Base-by-base conservation (phyloP, 2,113 vertebrate genomes). In the Benitochromis conjunctus region DNA sequence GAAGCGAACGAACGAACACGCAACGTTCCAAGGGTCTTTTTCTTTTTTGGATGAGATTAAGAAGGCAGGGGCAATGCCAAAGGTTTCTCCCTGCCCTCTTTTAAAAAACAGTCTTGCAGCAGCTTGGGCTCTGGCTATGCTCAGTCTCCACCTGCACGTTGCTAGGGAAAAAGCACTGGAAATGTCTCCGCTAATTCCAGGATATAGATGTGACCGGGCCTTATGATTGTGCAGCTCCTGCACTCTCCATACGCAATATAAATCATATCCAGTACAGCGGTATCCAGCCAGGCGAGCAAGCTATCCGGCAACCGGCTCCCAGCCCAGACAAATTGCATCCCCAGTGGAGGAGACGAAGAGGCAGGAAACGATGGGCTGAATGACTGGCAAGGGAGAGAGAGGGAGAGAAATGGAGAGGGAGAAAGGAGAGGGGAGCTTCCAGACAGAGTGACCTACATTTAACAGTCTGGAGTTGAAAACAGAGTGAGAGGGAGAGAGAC, bases 381-480 rank as follows among this genome's bases (percentile, higher is more conserved):
- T 81, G 91, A 74, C 82, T 58, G 76, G 79, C 69, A 82, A 81
- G 82, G 80, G 88, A 88, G 88, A 82, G 78, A 82, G 76, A 74
- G 60, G 56, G 82, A 81, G 85, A 74, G 79, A 82, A 60, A 64
- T 51, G 55, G 82, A 83, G 76, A 60, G 55, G 71, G 85, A 84
- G 87, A 83, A 83, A 85, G 66, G 48, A 82, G 66, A 85, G 91
- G 58, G 69, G 82, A 83, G 91, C 92, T 91, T 91, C 92, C 94
- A 95, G 95, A 95, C 95, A 91, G 91, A 24, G 55, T 95, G 95
- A 95, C 94, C 95, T 93, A 95, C 87, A 95, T 94, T 93, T 84
- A 90, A 79, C 85, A 89, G 92, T 94, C 93, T 94, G 86, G 94
- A 93, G 85, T 87, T 86, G 89, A n/a, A 91, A 83, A 69, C 69